Evolutionary conservation across 1,140 invertebrate species (phyloP).

Genomic region (Drosophila repletoides): DNA sequence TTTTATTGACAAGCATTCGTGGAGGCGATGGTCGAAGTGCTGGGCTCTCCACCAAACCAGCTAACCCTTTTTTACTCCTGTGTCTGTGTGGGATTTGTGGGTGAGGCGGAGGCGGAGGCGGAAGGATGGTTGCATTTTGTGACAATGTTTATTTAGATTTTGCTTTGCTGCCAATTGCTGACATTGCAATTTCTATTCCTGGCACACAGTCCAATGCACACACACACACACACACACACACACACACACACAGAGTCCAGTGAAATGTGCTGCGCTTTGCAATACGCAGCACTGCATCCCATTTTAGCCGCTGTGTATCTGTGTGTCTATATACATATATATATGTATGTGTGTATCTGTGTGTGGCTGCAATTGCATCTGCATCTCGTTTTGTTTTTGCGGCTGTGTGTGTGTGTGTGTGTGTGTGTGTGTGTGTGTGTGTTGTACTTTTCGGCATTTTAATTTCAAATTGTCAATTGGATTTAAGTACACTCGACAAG

Average conservation of each 20-base stretch:
- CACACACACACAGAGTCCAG: constrained; percentile 26
- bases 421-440: constrained; percentile 17
- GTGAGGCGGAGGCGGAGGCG: not conserved
- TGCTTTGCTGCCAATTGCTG: constrained; percentile 78
- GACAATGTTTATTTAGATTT: constrained; percentile 81
- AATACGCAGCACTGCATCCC: constrained; percentile 71
- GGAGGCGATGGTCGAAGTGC: constrained; percentile 20
- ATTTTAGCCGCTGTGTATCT: constrained; percentile 36
- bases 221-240: constrained; percentile 36
- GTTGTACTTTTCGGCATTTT: constrained; percentile 78
- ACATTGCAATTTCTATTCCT: constrained; percentile 81
- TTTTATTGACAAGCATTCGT: constrained; percentile 70
- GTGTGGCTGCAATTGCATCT: not conserved
- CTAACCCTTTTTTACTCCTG: constrained; percentile 36
- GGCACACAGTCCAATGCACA: constrained; percentile 42
- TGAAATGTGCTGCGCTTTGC: constrained; percentile 68
- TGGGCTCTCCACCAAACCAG: constrained; percentile 5
- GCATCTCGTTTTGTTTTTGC: too few species aligned
- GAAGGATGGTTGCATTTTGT: constrained; percentile 71
- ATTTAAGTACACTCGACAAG: constrained; percentile 71
- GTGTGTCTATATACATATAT: constrained; percentile 16
- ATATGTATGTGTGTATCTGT: constrained; percentile 15
- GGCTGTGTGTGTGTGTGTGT: constrained; percentile 20
- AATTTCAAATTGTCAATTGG: constrained; percentile 81
- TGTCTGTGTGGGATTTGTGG: not conserved